A percentile compares a stretch with the other conserved stretches of the same genome.
Evolutionary conservation across 2,797 vertebrate species (phyloP).

Genomic region (Acipenser oxyrinchus): DNA sequence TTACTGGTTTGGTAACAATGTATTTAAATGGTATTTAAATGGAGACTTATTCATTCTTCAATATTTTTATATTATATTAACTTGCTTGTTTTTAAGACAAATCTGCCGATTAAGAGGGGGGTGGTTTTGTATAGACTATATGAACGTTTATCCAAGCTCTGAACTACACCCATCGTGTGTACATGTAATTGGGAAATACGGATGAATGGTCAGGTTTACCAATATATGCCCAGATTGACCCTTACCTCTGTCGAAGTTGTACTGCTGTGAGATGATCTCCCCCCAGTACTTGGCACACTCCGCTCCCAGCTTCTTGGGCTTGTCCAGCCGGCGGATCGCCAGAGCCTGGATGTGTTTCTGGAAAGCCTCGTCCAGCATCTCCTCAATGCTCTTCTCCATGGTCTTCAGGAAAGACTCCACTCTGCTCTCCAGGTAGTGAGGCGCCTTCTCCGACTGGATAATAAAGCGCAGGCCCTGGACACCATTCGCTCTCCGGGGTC

Average conservation of each 20-base stretch:
- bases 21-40: too few species aligned
- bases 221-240: too few species aligned
- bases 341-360: conserved; percentile 95
- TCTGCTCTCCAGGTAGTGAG: conserved; percentile 93
- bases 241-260: conserved; percentile 95
- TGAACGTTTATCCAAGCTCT: too few species aligned
- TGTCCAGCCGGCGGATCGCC: conserved; percentile 93
- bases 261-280: conserved; percentile 97
- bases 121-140: too few species aligned
- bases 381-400: conserved; percentile 84
- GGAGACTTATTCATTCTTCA: too few species aligned
- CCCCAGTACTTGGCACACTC: conserved; percentile 97
- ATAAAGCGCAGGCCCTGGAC: conserved; percentile 93
- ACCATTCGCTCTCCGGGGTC: conserved; percentile 87
- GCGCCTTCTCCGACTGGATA: conserved; percentile 95
- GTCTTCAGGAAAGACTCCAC: conserved; percentile 90
- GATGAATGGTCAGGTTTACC: too few species aligned
- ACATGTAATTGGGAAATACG: too few species aligned
- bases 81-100: too few species aligned
- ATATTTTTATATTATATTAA: too few species aligned
- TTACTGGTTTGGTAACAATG: too few species aligned
- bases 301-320: conserved; percentile 94
- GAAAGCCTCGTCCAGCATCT: conserved; percentile 91
- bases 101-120: too few species aligned
- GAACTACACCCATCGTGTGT: too few species aligned